Evolutionary conservation across 2,888 invertebrate genomes (phyloP), one percentile per base, ranked within the genome.

Genomic region (Watsonalla cultraria): DNA sequence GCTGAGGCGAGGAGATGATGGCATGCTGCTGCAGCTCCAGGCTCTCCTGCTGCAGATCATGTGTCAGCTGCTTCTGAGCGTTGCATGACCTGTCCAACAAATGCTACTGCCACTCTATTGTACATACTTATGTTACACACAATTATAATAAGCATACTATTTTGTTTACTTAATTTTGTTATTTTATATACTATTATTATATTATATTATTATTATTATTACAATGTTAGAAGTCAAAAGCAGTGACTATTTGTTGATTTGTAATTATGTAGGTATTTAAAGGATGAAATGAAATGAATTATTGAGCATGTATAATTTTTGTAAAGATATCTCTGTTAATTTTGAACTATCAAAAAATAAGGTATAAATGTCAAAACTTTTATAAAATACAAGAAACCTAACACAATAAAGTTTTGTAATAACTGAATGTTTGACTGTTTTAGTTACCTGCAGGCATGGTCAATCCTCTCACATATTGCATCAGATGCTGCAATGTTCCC

Each of bases 401-500:
- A 53, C 59, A 52, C 54, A 55, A 54, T 58, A 59, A 60, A 58
- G 51, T 45, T 51, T 68, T 71, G 72, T 72, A 74, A 52, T 65
- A 59, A 56, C 47, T 55, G 47, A 46, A 42, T 49, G 51, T 66
- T 60, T 62, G 56, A 53, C 64, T 60, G 47, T 57, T 51, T 58
- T 58, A 60, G 59, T 72, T 76, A 89, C 90, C 90, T 89, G 78
- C 73, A 77, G 24, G 86, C 88, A 69, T 91, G 89, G 45, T 87
- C 85, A 55, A 92, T 88, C 59, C 91, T 80, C 65, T 92, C 92
- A 64, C 92, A 92, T 54, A 92, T 88, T 8, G 90, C 88, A 72
- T 91, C 90, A 48, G 92, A 92, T 34, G 90, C 91, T 47, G 80
- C 86, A 60, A 86, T 83, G 57, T 92, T 92, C 50, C 92, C 92